Evolutionary conservation across 2,113 vertebrate genomes (phyloP), one percentile per base, ranked within the genome.

Genomic region (Candoia aspera): DNA sequence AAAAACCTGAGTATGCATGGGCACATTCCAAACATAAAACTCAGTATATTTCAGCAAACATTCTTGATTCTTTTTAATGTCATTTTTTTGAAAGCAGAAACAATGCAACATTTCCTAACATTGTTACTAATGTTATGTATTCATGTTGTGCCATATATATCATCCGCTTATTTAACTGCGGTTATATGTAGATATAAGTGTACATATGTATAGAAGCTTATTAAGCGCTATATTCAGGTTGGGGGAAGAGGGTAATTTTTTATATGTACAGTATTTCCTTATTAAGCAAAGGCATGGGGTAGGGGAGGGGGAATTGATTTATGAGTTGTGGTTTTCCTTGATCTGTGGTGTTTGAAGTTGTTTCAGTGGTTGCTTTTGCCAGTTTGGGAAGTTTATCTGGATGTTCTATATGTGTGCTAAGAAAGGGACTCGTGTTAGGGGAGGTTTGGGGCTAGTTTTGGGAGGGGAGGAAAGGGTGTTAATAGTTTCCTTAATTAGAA

Each of bases 331-430:
- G 95, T 97, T 97, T 97, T 97, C 89, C 94, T 96, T 96, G 96
- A 94, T 97, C 96, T 96, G 96, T 97, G 96, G 95, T 97, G 96
- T 97, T 97, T 97, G 96, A 96, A 97, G 95, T 97, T 96, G 97
- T 97, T 97, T 97, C 96, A 97, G 97, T 97, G 95, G 93, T 96
- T 96, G 97, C 97, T 97, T 97, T 97, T 97, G 96, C 97, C 96
- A 96, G 97, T 97, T 97, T 0, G 0, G 97, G 96, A 97, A 97
- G 96, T 97, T 97, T 96, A 97, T 96, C 96, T 97, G 97, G 95
- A 95, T 97, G 96, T 97, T 96, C 91, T 96, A 96, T 97, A 93
- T 97, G 93, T 96, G 97, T 96, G 93, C 96, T 96, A 94, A 96
- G 97, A 97, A 96, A 96, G 95, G 97, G 95, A 97, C 96, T 95